Evolutionary conservation across 2,888 invertebrate genomes (phyloP).

Genomic region (Lasioglossum vierecki): DNA sequence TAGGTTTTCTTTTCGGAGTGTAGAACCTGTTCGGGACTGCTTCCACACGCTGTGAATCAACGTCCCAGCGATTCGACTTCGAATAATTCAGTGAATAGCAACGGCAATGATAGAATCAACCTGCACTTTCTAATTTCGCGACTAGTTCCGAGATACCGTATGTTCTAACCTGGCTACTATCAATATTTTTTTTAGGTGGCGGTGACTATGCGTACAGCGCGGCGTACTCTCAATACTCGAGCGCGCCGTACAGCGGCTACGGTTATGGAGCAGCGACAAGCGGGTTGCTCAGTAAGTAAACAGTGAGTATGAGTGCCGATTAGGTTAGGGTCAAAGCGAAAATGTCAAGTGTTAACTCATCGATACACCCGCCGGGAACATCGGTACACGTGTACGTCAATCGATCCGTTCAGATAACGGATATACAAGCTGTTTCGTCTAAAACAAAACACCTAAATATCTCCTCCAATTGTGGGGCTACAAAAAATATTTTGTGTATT

Average conservation of each 20-base stretch:
- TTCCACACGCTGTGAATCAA: background rate
- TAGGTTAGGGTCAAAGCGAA: conserved; percentile 77
- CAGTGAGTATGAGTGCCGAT: conserved; percentile 86
- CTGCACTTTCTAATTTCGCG: background rate
- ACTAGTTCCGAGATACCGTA: background rate
- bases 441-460: no score
- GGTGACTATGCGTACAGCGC: conserved; percentile 90
- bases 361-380: conserved; percentile 23
- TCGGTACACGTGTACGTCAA: background rate
- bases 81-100: background rate
- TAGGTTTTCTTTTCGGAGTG: no score
- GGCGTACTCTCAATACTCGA: conserved; percentile 91
- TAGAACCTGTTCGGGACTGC: background rate
- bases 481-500: no score
- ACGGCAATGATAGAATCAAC: background rate
- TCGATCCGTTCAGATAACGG: background rate
- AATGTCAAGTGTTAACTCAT: conserved; percentile 57
- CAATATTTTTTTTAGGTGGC: conserved; percentile 84
- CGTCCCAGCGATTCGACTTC: background rate
- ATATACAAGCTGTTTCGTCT: background rate
- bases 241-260: conserved; percentile 89
- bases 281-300: conserved; percentile 90
- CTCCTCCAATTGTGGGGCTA: no score
- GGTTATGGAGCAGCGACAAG: conserved; percentile 88
- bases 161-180: conserved; percentile 36